Evolutionary conservation across 1,140 invertebrate species (phyloP).

Genomic region (Cepaea nemoralis): DNA sequence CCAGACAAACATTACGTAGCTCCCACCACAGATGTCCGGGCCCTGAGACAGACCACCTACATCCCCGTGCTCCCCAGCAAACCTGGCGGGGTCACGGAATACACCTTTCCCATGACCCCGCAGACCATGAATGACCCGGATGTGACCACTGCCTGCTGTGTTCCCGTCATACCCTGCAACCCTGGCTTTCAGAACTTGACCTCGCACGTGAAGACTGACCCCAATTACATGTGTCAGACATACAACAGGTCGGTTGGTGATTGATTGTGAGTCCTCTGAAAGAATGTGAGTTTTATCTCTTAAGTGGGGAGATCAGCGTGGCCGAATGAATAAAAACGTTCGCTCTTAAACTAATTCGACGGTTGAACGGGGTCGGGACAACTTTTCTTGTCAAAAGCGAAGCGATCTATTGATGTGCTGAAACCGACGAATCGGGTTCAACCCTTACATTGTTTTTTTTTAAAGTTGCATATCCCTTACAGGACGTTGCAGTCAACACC

Average conservation of each 20-base stretch:
- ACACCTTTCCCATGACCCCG: slow-evolving; percentile 31
- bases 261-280: neutral
- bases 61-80: slow-evolving; percentile 17
- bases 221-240: slow-evolving; percentile 69
- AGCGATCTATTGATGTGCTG: no score
- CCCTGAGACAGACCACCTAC: slow-evolving; percentile 2
- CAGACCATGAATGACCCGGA: slow-evolving; percentile 27
- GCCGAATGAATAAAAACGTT: no score
- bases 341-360: no score
- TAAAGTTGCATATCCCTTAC: no score
- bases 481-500: no score
- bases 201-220: slow-evolving; percentile 81
- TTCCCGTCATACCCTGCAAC: slow-evolving; percentile 83
- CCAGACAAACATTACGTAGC: slow-evolving; percentile 13
- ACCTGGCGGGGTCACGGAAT: slow-evolving; percentile 20
- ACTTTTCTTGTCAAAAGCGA: no score
- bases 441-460: no score
- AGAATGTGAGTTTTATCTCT: no score
- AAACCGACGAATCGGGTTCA: no score
- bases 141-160: slow-evolving; percentile 37
- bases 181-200: slow-evolving; percentile 86
- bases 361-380: no score
- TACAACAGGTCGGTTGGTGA: neutral
- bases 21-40: slow-evolving; percentile 82
- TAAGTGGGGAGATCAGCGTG: no score